A percentile compares a stretch with the other conserved stretches of the same genome.
Evolutionary conservation across 2,113 vertebrate species (phyloP).

Genomic region (Fregetta grallaria): DNA sequence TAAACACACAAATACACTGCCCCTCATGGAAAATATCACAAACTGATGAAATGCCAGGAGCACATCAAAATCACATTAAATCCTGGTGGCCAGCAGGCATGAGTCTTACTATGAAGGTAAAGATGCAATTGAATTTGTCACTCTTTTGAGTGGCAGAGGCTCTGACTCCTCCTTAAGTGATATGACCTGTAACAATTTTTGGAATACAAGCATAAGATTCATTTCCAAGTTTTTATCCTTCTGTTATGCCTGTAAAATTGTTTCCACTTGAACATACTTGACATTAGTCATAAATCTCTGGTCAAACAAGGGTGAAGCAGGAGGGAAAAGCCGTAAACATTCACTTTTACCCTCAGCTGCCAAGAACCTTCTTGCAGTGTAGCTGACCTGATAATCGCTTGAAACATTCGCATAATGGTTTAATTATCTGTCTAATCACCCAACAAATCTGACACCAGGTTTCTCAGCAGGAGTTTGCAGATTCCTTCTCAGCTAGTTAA

Average conservation of each 20-base stretch:
- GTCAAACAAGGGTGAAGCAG: background rate
- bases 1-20: background rate
- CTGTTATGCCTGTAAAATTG: background rate
- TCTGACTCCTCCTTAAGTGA: background rate
- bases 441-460: background rate
- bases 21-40: background rate
- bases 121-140: constrained; percentile 17
- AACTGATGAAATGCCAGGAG: background rate
- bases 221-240: background rate
- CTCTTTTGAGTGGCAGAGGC: background rate
- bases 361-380: background rate
- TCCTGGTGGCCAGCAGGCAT: background rate
- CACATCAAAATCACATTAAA: background rate
- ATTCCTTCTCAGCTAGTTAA: background rate
- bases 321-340: background rate
- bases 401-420: background rate
- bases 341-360: background rate
- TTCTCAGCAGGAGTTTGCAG: background rate
- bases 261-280: constrained; percentile 20
- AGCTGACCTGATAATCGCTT: background rate
- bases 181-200: background rate
- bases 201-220: background rate
- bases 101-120: background rate
- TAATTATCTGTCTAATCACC: constrained; percentile 2
- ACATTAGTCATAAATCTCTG: constrained; percentile 11